A percentile compares a stretch with the other conserved stretches of the same genome.
phyloP scores from a whole-genome alignment of 2,888 invertebrate species.

The Tipula helvola region DNA sequence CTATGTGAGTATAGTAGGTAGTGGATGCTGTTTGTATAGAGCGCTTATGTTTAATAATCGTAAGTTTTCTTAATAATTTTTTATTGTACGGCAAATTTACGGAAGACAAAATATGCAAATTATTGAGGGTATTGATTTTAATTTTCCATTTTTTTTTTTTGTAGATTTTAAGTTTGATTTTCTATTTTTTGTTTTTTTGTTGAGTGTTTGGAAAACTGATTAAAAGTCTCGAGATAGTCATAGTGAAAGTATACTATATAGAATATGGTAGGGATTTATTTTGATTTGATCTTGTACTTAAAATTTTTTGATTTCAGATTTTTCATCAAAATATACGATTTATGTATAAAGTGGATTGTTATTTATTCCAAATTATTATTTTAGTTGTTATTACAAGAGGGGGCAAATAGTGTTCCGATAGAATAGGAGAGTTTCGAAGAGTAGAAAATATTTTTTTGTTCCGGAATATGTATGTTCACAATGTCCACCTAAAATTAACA shows the following conservation, averaged over 20 bases:
- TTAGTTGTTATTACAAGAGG: no score
- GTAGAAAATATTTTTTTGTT: no score
- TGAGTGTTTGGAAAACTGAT: background rate
- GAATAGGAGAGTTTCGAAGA: no score
- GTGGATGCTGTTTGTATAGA: background rate
- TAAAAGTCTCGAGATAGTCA: background rate
- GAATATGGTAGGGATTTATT: background rate
- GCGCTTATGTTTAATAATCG: background rate
- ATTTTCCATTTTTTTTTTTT: background rate
- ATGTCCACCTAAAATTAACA: no score
- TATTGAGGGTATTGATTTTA: background rate
- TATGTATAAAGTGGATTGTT: background rate
- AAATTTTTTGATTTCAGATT: background rate
- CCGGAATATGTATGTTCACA: no score
- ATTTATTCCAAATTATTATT: background rate
- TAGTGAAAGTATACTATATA: background rate
- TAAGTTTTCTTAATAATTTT: background rate
- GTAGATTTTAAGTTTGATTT: background rate
- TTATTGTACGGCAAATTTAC: background rate
- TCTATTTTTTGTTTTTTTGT: no score
- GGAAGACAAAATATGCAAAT: constrained; percentile 4
- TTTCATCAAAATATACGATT: background rate
- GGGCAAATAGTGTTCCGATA: no score
- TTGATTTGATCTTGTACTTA: background rate
- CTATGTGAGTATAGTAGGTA: background rate